Percentiles rank a stretch among this genome's conserved stretches.
These are phyloP conservation scores for Nebria brevicollis DNA, from an alignment of 2,888 invertebrate species.

Conservation along the genomic window DNA sequence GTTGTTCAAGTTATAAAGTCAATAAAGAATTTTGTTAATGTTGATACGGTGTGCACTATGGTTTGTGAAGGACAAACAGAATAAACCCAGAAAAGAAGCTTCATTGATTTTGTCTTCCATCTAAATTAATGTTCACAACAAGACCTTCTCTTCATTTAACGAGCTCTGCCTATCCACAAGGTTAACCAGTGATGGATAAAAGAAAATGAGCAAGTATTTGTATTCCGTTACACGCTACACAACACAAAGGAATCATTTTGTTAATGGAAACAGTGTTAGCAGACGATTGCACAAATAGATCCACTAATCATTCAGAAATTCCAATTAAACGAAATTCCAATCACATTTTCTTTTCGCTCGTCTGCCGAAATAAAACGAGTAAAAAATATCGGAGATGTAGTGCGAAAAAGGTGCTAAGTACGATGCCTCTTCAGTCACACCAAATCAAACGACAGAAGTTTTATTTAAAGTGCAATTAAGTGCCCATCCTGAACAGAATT, in stretches of 20 bases:
- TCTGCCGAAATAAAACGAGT: neutral
- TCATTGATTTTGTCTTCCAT: neutral
- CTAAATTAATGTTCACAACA: neutral
- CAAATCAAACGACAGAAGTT: neutral
- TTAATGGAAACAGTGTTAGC: neutral
- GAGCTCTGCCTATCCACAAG: neutral
- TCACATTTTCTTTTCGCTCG: neutral
- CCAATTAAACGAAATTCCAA: slow-evolving; percentile 1
- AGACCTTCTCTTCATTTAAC: neutral
- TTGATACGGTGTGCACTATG: too few species aligned
- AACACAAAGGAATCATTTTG: neutral
- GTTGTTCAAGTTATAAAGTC: too few species aligned
- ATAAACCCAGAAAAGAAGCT: too few species aligned
- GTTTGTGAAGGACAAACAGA: too few species aligned
- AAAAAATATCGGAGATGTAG: neutral
- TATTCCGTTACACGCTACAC: neutral
- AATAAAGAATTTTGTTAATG: too few species aligned
- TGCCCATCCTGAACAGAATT: slow-evolving; percentile 34
- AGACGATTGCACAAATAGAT: neutral
- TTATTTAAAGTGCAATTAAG: slow-evolving; percentile 35
- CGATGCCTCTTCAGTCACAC: neutral
- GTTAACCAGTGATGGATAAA: neutral
- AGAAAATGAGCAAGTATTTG: neutral
- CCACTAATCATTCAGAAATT: neutral
- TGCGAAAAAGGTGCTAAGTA: neutral